Conservation (phyloP, 2,797 vertebrate genomes). For the Lycodopsis pacificus region DNA sequence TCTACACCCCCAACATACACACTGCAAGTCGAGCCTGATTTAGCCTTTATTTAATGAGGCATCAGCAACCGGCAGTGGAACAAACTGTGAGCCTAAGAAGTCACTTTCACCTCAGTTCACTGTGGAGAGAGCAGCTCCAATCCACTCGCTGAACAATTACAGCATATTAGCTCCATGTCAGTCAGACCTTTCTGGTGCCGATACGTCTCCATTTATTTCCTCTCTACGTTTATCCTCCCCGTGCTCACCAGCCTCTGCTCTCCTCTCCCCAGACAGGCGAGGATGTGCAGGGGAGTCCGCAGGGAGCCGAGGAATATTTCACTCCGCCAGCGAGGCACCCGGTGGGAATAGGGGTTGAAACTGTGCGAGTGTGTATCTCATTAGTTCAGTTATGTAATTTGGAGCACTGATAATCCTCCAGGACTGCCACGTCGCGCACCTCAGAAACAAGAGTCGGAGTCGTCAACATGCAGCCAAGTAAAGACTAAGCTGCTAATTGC, state of each 20-base stretch:
- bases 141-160: constrained; percentile 77
- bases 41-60: constrained; percentile 75
- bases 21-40: constrained; percentile 17
- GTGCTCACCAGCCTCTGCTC: constrained; percentile 58
- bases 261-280: constrained; percentile 76
- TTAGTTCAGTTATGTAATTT: constrained; percentile 89
- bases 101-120: constrained; percentile 70
- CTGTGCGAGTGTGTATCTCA: constrained; percentile 85
- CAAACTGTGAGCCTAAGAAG: constrained; percentile 68
- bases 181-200: constrained; percentile 79
- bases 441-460: constrained; percentile 82
- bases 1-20: constrained; percentile 51
- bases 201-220: constrained; percentile 80
- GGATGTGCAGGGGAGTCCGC: constrained; percentile 76
- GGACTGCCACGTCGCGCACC: constrained; percentile 82
- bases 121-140: constrained; percentile 60
- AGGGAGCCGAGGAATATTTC: constrained; percentile 82
- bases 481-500: constrained; percentile 82
- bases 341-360: constrained; percentile 83
- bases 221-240: constrained; percentile 66
- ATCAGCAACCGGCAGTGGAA: constrained; percentile 49
- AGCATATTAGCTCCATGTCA: constrained; percentile 80
- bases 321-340: constrained; percentile 80
- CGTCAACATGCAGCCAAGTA: constrained; percentile 79
- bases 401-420: constrained; percentile 85